A percentile compares a stretch with the other conserved stretches of the same genome.
These are phyloP conservation scores for Maniola jurtina DNA, from an alignment of 1,140 invertebrate species.

Conservation along the genomic window DNA sequence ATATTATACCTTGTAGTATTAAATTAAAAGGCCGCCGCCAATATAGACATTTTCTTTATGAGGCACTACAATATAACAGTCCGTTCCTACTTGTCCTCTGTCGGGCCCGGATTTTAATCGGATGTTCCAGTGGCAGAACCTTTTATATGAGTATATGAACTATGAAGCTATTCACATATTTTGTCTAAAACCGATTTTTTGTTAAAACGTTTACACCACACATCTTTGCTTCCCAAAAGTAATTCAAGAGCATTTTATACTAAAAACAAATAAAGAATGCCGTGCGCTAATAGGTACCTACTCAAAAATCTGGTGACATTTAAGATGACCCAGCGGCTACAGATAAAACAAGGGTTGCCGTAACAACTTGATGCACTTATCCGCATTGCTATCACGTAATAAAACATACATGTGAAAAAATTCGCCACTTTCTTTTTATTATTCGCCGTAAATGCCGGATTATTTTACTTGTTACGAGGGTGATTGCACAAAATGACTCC, in stretches of 20 bases:
- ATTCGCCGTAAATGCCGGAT: conserved; percentile 13
- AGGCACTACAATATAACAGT: no score
- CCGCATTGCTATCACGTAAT: conserved; percentile 11
- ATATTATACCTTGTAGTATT: background rate
- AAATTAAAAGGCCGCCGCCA: background rate
- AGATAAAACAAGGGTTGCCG: background rate
- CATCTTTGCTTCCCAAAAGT: no score
- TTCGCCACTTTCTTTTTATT: conserved; percentile 26
- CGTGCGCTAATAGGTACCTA: background rate
- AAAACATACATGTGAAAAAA: conserved; percentile 18
- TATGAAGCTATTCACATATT: no score
- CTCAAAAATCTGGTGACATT: conserved; percentile 1
- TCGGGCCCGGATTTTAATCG: no score
- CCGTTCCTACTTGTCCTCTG: no score
- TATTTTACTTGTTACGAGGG: conserved; percentile 17
- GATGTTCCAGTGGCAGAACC: no score
- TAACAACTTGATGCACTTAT: background rate
- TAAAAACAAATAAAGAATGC: background rate
- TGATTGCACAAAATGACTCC: conserved; percentile 4
- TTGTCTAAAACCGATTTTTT: no score
- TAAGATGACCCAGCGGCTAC: background rate
- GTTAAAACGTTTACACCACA: no score
- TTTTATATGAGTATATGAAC: no score
- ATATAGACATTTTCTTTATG: background rate
- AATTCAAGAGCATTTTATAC: background rate